Evolutionary conservation across 2,797 vertebrate species (phyloP), one percentile per base, ranked within the genome.

Genomic region (Neopelma chrysocephalum): DNA sequence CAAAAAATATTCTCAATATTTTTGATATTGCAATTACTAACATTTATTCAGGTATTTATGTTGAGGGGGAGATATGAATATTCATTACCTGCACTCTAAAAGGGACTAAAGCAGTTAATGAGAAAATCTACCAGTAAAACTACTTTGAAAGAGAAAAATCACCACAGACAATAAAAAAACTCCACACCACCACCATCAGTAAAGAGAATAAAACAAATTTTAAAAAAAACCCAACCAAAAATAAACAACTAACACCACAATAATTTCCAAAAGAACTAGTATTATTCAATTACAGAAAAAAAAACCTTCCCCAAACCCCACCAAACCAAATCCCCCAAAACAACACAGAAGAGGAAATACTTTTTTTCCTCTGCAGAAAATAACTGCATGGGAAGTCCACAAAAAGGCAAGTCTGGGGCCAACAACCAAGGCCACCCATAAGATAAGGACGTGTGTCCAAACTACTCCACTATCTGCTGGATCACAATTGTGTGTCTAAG

Each of bases 161-260:
- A 71, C 32, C 6, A 25, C 0, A 27, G 8, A 38, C 25, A 45
- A 17, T 48, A 56, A 68, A 20, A 1, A 15, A 1, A 13, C 0
- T 8, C 15, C 22, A 42, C 8, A 34, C 4, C 7, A 51, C 6
- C n/a, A 60, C 4, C 23, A 70, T 5, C 16, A 77, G 16, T 17
- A 38, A 61, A 34, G 17, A 36, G 26, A 72, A 40, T 15, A 10
- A 48, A 60, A 60, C 11, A 13, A 60, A 19, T 27, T n/a, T n/a
- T n/a, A n/a, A n/a, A n/a, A n/a, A n/a, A n/a, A n/a, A n/a, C n/a
- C 36, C 38, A 38, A 38, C n/a, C 6, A 0, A 36, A 45, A 6
- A 14, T 12, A n/a, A n/a, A 54, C 15, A 69, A 54, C 6, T 43
- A 58, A 51, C 27, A 60, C 9, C 4, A 1, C 8, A 47, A 32